Evolutionary conservation across 2,888 invertebrate species (phyloP).

Genomic region (Spicauda simplicius): DNA sequence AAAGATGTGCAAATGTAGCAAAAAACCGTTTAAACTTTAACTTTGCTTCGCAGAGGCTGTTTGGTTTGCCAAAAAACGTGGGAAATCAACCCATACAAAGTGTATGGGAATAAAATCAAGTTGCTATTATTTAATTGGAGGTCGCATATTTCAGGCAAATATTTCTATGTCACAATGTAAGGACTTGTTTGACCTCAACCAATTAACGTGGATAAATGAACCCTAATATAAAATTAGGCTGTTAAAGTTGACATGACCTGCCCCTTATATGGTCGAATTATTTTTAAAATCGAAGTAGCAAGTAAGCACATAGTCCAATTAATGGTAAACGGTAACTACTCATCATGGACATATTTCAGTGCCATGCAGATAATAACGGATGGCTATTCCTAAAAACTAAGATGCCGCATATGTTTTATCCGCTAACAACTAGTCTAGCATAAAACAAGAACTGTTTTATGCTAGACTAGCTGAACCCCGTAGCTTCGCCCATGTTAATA

Average conservation of each 20-base stretch:
- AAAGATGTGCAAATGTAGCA: conserved; percentile 12
- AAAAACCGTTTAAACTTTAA: conserved; percentile 15
- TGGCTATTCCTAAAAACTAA: too few species aligned
- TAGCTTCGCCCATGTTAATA: too few species aligned
- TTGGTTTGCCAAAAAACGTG: conserved; percentile 26
- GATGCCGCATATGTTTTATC: too few species aligned
- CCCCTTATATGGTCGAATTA: too few species aligned
- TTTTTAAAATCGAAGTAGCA: too few species aligned
- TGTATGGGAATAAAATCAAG: conserved; percentile 23
- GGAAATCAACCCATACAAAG: conserved; percentile 28
- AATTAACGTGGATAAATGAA: not conserved
- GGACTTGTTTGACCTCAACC: conserved; percentile 10
- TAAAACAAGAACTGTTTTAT: too few species aligned
- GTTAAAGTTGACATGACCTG: not conserved
- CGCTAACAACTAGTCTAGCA: too few species aligned
- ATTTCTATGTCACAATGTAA: conserved; percentile 22
- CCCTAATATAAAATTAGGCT: not conserved
- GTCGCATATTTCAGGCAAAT: conserved; percentile 24
- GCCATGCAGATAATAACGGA: too few species aligned
- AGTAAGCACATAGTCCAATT: too few species aligned
- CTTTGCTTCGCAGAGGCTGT: not conserved
- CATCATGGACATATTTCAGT: too few species aligned
- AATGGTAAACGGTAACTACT: too few species aligned
- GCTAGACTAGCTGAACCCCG: too few species aligned
- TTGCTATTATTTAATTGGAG: conserved; percentile 32